A percentile compares a stretch with the other conserved stretches of the same genome.
These are phyloP conservation scores for Sebastes minor DNA, from an alignment of 2,797 vertebrate genomes.

Conservation along the genomic window DNA sequence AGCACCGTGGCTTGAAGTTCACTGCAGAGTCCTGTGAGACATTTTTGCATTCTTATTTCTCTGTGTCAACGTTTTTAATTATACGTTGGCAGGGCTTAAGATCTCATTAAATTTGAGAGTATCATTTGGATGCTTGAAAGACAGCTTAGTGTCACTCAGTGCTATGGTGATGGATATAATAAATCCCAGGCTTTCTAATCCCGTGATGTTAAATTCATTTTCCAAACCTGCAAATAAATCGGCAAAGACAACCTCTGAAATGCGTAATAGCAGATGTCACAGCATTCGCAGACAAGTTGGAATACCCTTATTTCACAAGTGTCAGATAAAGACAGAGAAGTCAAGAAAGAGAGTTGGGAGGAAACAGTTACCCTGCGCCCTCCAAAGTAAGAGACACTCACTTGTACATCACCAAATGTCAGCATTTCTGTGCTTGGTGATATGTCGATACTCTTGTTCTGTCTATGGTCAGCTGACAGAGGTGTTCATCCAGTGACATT, in stretches of 20 bases:
- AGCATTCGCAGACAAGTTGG: conserved; percentile 65
- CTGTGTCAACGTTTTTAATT: conserved; percentile 84
- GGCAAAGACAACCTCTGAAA: conserved; percentile 77
- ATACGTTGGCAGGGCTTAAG: conserved; percentile 85
- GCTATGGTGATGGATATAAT: conserved; percentile 81
- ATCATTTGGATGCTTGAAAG: conserved; percentile 84
- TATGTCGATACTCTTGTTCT: not conserved
- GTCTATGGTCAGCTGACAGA: not conserved
- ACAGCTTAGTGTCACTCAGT: conserved; percentile 84
- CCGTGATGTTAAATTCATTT: conserved; percentile 85
- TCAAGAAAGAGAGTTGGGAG: conserved; percentile 31
- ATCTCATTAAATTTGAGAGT: conserved; percentile 84
- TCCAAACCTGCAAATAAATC: conserved; percentile 81
- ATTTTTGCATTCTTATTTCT: conserved; percentile 76
- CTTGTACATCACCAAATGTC: not conserved
- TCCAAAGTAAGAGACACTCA: not conserved
- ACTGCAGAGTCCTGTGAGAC: conserved; percentile 52
- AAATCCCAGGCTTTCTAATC: conserved; percentile 82
- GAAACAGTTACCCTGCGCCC: conserved; percentile 30
- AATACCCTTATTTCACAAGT: conserved; percentile 71
- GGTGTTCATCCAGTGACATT: not conserved
- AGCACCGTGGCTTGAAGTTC: conserved; percentile 50
- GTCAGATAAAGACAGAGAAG: conserved; percentile 73
- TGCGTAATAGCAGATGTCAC: conserved; percentile 78
- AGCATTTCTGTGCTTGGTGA: not conserved